A percentile compares a stretch with the other conserved stretches of the same genome.
phyloP scores from a whole-genome alignment of 2,888 invertebrate species.

The Drosophila yooni region DNA sequence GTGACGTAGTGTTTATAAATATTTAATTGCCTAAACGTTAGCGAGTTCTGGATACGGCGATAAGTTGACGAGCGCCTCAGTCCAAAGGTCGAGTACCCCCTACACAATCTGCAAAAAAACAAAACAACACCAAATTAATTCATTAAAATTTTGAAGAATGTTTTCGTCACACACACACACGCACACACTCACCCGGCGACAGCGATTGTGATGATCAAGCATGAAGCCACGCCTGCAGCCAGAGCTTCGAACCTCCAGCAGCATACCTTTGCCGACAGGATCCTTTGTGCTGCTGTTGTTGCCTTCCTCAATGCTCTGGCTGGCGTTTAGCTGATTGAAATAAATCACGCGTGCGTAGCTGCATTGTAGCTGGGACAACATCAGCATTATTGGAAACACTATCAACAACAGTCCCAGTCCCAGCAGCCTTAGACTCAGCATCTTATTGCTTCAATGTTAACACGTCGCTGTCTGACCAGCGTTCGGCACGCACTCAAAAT shows the following conservation, averaged over 20 bases:
- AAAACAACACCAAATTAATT: background rate
- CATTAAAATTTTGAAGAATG: background rate
- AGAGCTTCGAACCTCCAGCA: slow-evolving; percentile 50
- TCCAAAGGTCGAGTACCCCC: slow-evolving; percentile 25
- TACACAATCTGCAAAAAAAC: slow-evolving; percentile 50
- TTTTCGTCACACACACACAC: background rate
- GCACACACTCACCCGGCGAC: slow-evolving; percentile 63
- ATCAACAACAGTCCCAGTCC: slow-evolving; percentile 14
- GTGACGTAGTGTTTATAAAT: slow-evolving; percentile 40
- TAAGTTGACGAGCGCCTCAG: slow-evolving; percentile 5
- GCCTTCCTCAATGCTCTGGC: slow-evolving; percentile 22
- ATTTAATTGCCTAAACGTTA: slow-evolving; percentile 20
- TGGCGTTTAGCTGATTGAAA: slow-evolving; percentile 39
- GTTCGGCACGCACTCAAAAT: slow-evolving; percentile 21
- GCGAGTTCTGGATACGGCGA: slow-evolving; percentile 27
- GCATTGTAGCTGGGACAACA: slow-evolving; percentile 11
- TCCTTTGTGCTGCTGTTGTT: slow-evolving; percentile 3
- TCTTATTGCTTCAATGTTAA: slow-evolving; percentile 18
- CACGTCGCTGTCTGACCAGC: slow-evolving; percentile 13
- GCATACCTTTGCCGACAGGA: slow-evolving; percentile 60
- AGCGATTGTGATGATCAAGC: slow-evolving; percentile 72
- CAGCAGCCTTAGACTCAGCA: slow-evolving; percentile 31
- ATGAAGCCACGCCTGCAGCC: slow-evolving; percentile 56
- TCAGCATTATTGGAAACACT: slow-evolving; percentile 1
- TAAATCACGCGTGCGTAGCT: slow-evolving; percentile 58